Percentiles rank a stretch among this genome's conserved stretches.
phyloP scores from a whole-genome alignment of 2,888 invertebrate species.

The Tetragonula carbonaria region DNA sequence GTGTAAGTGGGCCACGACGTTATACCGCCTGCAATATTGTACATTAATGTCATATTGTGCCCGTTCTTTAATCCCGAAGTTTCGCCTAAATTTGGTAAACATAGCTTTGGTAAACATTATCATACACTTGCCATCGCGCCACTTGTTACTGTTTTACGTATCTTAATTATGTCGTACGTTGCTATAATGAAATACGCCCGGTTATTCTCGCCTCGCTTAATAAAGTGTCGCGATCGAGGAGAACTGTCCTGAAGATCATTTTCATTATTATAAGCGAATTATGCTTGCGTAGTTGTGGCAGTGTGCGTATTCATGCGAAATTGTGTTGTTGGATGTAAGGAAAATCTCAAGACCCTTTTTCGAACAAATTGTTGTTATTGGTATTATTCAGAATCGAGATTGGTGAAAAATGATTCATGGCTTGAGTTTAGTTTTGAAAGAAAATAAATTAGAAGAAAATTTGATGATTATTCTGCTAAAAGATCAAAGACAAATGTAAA shows the following conservation, averaged over 20 bases:
- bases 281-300: too few relatives aligned
- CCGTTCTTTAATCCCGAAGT: constrained; percentile 2
- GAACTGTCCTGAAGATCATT: neutral
- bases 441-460: too few relatives aligned
- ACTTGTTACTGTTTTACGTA: neutral
- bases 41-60: constrained; percentile 1
- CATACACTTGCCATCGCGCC: neutral
- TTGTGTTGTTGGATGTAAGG: too few relatives aligned
- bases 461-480: too few relatives aligned
- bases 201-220: neutral
- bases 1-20: constrained; percentile 28
- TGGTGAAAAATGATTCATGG: too few relatives aligned
- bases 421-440: too few relatives aligned
- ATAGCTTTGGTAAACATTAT: neutral
- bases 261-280: neutral
- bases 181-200: neutral
- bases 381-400: too few relatives aligned
- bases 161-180: neutral
- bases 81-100: constrained; percentile 9
- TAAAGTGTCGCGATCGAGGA: neutral
- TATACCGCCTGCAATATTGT: neutral
- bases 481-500: too few relatives aligned
- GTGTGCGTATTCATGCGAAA: too few relatives aligned
- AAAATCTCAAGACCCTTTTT: too few relatives aligned
- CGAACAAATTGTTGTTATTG: too few relatives aligned